A percentile compares a stretch with the other conserved stretches of the same genome.
Conservation (phyloP, 2,888 invertebrate genomes). For the Luffia ferchaultella region DNA sequence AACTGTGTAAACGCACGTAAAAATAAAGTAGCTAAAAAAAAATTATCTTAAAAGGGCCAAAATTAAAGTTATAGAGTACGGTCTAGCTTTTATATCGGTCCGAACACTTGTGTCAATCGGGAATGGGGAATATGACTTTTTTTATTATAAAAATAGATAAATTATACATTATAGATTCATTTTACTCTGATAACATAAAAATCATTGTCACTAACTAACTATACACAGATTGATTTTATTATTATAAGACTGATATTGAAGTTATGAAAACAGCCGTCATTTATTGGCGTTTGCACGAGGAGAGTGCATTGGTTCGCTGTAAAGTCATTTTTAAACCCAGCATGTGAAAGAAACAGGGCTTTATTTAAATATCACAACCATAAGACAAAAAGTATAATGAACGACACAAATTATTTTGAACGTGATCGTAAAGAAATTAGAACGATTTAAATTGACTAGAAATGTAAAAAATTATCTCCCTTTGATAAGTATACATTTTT, state of each 20-base stretch:
- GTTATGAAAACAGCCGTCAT: constrained; percentile 28
- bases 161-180: background rate
- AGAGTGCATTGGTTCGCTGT: background rate
- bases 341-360: too few species aligned
- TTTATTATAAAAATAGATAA: background rate
- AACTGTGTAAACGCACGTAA: too few species aligned
- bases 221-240: constrained; percentile 1
- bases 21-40: too few species aligned
- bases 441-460: too few species aligned
- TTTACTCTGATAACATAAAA: constrained; percentile 8
- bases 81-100: background rate
- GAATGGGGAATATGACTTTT: background rate
- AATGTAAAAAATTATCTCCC: too few species aligned
- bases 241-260: constrained; percentile 60
- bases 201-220: constrained; percentile 14
- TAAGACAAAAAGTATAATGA: too few species aligned
- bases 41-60: too few species aligned
- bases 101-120: background rate
- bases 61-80: too few species aligned
- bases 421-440: too few species aligned
- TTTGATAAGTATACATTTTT: too few species aligned
- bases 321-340: background rate
- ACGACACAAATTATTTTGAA: too few species aligned
- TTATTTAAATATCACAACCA: too few species aligned
- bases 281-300: background rate